These are phyloP conservation scores for Drosophila rubida DNA, from an alignment of 2,888 invertebrate species.

Conservation along the genomic window DNA sequence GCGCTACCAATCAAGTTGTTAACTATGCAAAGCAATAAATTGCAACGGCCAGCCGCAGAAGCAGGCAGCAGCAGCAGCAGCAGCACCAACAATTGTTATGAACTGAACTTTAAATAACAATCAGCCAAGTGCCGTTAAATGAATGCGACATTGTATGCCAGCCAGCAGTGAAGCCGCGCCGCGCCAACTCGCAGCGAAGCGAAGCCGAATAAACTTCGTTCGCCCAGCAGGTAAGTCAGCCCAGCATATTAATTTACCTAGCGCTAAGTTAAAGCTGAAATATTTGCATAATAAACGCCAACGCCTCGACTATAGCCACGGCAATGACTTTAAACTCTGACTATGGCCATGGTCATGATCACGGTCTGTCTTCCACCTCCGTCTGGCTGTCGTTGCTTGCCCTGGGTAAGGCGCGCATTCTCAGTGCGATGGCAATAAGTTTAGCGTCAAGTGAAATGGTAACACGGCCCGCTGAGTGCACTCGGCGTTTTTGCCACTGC, in stretches of 20 bases:
- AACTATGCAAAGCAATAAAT: conserved; percentile 76
- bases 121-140: conserved; percentile 79
- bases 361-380: conserved; percentile 9
- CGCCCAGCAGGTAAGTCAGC: conserved; percentile 44
- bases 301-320: conserved; percentile 56
- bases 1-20: conserved; percentile 77
- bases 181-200: conserved; percentile 22
- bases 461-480: conserved; percentile 51
- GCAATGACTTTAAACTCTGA: neutral
- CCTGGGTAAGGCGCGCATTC: conserved; percentile 65
- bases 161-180: conserved; percentile 27
- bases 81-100: conserved; percentile 68
- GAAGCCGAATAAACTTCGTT: conserved; percentile 37
- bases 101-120: conserved; percentile 78
- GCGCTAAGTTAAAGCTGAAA: conserved; percentile 67
- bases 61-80: conserved; percentile 31
- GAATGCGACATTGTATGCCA: conserved; percentile 73
- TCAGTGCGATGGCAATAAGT: conserved; percentile 76
- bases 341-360: conserved; percentile 39
- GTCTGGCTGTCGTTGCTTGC: conserved; percentile 19
- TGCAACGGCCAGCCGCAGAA: conserved; percentile 40
- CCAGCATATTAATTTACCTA: conserved; percentile 72
- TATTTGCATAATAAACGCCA: conserved; percentile 79
- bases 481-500: conserved; percentile 21
- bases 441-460: conserved; percentile 69